Base-by-base conservation (phyloP, 2,888 invertebrate genomes). In the Drosophila birchii region DNA sequence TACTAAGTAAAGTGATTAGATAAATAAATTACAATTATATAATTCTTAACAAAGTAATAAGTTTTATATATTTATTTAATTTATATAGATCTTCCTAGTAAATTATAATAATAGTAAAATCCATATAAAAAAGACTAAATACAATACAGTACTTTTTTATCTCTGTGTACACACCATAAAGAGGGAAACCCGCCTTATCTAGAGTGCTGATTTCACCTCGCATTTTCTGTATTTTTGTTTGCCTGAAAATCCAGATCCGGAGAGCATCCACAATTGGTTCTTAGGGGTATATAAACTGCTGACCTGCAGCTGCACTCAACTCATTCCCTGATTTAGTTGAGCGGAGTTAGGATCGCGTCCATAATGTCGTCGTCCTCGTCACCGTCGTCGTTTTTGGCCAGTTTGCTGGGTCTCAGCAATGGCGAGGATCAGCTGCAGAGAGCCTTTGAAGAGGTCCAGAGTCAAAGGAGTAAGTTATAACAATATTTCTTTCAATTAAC, bases 321-420 rank as follows among this genome's bases (percentile, higher is more conserved):
- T 62, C 61, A 44, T 23, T 61, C 32, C 43, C 26, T 34, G 23
- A 32, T 34, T 29, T 1, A 8, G 23, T 45, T 54, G n/a, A 14
- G 18, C 32, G 6, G 49, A 23, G n/a, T 38, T 26, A 23, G 8
- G 38, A 44, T 51, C 67, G 26, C 36, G 32, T 51, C 1, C n/a
- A 41, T 0, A 20, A 51, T 51, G 51, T 51, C 45, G 26, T 47
- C 51, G 16, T 67, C 71, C 9, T 60, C 75, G n/a, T 32, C 47
- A 77, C 61, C 71, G 79, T 67, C 71, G 11, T 60, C 75, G 18
- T 44, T 75, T 23, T 64, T 81, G 68, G 81, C 78, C 32, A 66
- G 39, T 26, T 53, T 84, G 39, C 43, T 84, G 5, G 81, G 72
- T 14, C 70, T 81, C 20, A 61, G 69, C 43, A 39, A 41, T 12